Percentiles rank a stretch among this genome's conserved stretches.
phyloP scores from a whole-genome alignment of 2,888 invertebrate genomes.

The Micoletzkya japonica region DNA sequence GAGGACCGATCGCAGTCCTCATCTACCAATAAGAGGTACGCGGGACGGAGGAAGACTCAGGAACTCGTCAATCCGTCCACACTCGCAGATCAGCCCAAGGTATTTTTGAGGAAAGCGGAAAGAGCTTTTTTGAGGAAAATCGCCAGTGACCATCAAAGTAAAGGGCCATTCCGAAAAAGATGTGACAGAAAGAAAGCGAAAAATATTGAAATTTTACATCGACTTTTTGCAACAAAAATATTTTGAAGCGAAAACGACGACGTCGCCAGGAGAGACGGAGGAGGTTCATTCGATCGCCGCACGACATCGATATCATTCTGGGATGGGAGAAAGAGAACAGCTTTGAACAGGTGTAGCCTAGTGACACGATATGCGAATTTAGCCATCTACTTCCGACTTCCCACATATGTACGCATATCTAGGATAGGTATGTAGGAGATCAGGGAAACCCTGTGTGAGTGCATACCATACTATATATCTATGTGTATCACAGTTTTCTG shows the following conservation, averaged over 20 bases:
- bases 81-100: slow-evolving; percentile 35
- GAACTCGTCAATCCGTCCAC: slow-evolving; percentile 50
- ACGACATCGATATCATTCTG: slow-evolving; percentile 54
- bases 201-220: neutral
- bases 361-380: neutral
- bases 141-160: neutral
- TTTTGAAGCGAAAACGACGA: slow-evolving; percentile 33
- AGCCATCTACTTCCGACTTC: neutral
- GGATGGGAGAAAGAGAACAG: slow-evolving; percentile 49
- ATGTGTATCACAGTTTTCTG: no score
- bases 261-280: slow-evolving; percentile 37
- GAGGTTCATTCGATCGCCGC: slow-evolving; percentile 44
- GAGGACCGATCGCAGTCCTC: slow-evolving; percentile 26
- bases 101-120: no score
- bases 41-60: slow-evolving; percentile 50
- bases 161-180: neutral
- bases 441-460: no score
- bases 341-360: slow-evolving; percentile 41
- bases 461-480: no score
- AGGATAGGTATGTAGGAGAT: no score
- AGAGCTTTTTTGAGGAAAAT: neutral
- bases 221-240: neutral
- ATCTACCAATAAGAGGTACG: slow-evolving; percentile 30
- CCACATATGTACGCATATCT: neutral
- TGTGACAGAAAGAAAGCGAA: neutral